phyloP scores from a whole-genome alignment of 2,113 vertebrate genomes.

The Oreochromis niloticus region DNA sequence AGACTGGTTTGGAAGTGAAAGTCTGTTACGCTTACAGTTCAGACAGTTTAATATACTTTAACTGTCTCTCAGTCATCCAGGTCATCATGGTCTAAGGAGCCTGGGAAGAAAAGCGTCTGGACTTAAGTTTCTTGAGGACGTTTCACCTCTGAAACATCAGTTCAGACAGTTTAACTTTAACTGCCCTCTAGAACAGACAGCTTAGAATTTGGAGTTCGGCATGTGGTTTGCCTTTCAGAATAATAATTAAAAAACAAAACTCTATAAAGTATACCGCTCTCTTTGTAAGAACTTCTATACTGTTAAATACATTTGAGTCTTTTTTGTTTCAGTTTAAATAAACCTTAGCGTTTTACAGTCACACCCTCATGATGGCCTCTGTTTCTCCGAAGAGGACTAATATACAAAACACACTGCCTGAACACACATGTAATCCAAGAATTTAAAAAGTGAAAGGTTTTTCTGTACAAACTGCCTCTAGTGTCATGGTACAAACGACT shows the following conservation, averaged over 20 bases:
- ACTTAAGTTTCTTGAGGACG: too few species aligned
- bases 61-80: background rate
- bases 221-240: background rate
- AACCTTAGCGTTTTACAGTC: background rate
- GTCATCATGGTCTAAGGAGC: too few species aligned
- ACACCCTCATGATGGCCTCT: background rate
- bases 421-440: fast-evolving
- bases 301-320: too few species aligned
- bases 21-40: background rate
- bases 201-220: background rate
- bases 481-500: fast-evolving
- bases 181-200: background rate
- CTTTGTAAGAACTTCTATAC: background rate
- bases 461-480: fast-evolving
- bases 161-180: too few species aligned
- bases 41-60: background rate
- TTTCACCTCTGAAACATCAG: too few species aligned
- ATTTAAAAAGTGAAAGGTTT: background rate
- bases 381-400: background rate
- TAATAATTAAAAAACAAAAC: background rate
- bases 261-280: background rate
- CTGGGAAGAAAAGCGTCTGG: too few species aligned
- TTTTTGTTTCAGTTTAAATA: background rate
- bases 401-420: fast-evolving
- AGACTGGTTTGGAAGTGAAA: background rate